phyloP scores from a whole-genome alignment of 2,888 invertebrate genomes.

The Spatulosminthurus flaviceps region DNA sequence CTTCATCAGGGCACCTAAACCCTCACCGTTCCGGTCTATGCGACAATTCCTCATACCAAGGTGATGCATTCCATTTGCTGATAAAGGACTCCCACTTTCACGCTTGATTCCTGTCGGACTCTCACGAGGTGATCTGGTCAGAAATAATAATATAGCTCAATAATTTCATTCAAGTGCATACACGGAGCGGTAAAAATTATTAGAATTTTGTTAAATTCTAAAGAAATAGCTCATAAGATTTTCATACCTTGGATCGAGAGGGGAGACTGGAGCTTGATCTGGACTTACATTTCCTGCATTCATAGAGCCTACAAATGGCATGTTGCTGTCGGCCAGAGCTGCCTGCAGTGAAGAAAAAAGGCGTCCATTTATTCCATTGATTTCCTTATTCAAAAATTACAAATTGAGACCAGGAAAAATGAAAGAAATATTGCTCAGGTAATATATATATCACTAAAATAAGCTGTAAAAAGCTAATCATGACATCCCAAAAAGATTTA shows the following conservation, averaged over 20 bases:
- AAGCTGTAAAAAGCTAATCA: no score
- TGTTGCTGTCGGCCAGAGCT: conserved; percentile 71
- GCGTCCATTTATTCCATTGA: not conserved
- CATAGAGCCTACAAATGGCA: conserved; percentile 67
- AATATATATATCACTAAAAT: no score
- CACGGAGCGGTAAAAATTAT: no score
- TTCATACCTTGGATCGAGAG: conserved; percentile 58
- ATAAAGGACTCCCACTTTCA: conserved; percentile 61
- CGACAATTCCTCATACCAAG: conserved; percentile 50
- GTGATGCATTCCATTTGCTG: conserved; percentile 60
- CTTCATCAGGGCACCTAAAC: conserved; percentile 60
- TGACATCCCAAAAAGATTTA: no score
- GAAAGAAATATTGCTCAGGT: no score
- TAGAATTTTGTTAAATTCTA: no score
- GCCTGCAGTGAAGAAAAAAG: conserved; percentile 67
- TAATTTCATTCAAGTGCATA: not conserved
- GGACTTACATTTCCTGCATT: conserved; percentile 63
- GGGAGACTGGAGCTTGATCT: conserved; percentile 63
- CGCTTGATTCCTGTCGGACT: conserved; percentile 62
- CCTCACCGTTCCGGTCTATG: conserved; percentile 51
- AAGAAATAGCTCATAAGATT: no score
- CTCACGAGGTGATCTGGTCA: conserved; percentile 59
- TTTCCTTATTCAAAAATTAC: no score
- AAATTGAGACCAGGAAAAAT: no score
- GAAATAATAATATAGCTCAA: not conserved